Percentiles rank a stretch among this genome's conserved stretches.
Conservation (phyloP, 2,797 vertebrate genomes). For the Liparis tanakae region DNA sequence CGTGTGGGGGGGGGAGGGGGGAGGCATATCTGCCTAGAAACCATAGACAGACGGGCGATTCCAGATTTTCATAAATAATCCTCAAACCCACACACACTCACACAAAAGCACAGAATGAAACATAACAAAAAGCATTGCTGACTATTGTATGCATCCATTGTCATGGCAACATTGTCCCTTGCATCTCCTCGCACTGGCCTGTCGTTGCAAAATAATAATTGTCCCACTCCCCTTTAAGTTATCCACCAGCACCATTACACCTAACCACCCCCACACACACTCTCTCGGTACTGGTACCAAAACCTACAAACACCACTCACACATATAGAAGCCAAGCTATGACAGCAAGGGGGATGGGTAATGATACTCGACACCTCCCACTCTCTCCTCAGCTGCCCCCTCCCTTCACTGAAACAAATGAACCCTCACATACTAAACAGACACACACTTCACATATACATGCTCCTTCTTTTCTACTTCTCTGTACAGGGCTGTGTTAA, state of each 20-base stretch:
- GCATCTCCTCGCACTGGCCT: conserved; percentile 47
- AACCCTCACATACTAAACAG: conserved; percentile 76
- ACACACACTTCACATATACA: conserved; percentile 63
- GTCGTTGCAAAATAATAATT: conserved; percentile 35
- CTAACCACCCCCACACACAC: conserved; percentile 34
- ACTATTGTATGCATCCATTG: conserved; percentile 48
- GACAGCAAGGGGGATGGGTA: conserved; percentile 72
- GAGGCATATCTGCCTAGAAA: conserved; percentile 76
- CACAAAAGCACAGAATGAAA: conserved; percentile 12
- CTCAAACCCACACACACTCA: conserved; percentile 19
- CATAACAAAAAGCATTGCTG: conserved; percentile 33
- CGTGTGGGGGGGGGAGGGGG: too few relatives aligned
- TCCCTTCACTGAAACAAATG: conserved; percentile 60
- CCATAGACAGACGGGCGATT: conserved; percentile 64
- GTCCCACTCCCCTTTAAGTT: neutral
- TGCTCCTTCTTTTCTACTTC: conserved; percentile 50
- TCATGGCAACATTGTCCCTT: conserved; percentile 57
- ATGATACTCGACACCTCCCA: conserved; percentile 71
- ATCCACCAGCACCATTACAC: conserved; percentile 22
- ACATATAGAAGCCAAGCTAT: conserved; percentile 35
- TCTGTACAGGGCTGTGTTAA: conserved; percentile 50
- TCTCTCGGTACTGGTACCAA: neutral
- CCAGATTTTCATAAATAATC: conserved; percentile 73
- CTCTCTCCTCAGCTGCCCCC: conserved; percentile 66
- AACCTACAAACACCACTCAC: conserved; percentile 32